phyloP scores from a whole-genome alignment of 2,113 vertebrate genomes.

The Stercorarius parasiticus region DNA sequence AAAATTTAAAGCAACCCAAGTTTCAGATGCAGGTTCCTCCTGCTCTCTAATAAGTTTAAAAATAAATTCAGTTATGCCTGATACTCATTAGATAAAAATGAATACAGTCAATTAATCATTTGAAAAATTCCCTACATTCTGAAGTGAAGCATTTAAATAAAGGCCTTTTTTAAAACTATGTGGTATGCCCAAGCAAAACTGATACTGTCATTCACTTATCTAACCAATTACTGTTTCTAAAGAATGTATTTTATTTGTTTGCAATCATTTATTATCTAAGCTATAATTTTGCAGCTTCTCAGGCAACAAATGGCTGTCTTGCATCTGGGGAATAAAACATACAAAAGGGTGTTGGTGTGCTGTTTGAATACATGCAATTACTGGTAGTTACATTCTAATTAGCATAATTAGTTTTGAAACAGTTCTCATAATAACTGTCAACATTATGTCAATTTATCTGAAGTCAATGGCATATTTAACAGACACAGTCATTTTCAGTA shows the following conservation, averaged over 20 bases:
- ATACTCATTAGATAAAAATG: background rate
- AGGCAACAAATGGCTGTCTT: conserved; percentile 61
- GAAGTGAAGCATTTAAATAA: conserved; percentile 18
- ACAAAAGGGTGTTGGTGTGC: conserved; percentile 57
- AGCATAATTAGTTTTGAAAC: conserved; percentile 72
- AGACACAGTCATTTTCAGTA: conserved; percentile 38
- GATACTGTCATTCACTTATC: conserved; percentile 52
- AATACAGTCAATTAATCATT: background rate
- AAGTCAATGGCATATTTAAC: conserved; percentile 64
- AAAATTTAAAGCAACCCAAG: background rate
- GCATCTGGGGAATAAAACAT: conserved; percentile 69
- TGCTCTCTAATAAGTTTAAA: background rate
- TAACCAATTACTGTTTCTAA: conserved; percentile 68
- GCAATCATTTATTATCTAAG: conserved; percentile 64
- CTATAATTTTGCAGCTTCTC: conserved; percentile 64
- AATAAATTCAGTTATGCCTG: background rate
- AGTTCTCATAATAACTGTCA: conserved; percentile 68
- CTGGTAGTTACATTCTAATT: conserved; percentile 70
- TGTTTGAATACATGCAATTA: conserved; percentile 74
- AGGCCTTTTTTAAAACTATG: conserved; percentile 30
- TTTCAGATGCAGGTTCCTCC: background rate
- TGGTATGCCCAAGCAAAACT: conserved; percentile 17
- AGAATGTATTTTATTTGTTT: conserved; percentile 63
- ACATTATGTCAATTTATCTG: conserved; percentile 70
- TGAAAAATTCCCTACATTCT: background rate